Percentiles rank a stretch among this genome's conserved stretches.
phyloP scores from a whole-genome alignment of 2,888 invertebrate genomes.

The Cataglyphis rosenhaueri region DNA sequence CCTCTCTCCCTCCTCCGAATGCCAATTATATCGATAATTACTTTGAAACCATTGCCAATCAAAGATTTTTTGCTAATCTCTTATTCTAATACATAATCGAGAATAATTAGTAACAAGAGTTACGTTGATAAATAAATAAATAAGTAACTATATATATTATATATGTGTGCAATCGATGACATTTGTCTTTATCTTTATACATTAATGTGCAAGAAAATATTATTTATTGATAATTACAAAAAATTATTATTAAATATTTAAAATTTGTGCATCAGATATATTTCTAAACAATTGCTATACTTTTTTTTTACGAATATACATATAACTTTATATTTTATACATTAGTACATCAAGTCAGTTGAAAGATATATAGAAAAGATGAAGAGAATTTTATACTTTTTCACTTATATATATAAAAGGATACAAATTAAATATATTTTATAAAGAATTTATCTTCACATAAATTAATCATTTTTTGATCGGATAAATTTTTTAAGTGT shows the following conservation, averaged over 20 bases:
- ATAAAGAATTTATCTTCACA: slow-evolving; percentile 9
- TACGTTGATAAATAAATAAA: slow-evolving; percentile 7
- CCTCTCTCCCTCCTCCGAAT: slow-evolving; percentile 84
- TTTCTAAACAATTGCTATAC: neutral
- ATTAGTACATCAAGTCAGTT: neutral
- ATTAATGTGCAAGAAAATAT: neutral
- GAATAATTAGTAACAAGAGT: neutral
- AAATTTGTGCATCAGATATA: neutral
- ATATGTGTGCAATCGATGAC: neutral
- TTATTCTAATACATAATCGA: neutral
- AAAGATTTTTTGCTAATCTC: slow-evolving; percentile 67
- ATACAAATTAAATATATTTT: neutral
- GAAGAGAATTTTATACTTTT: neutral
- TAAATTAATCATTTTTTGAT: neutral
- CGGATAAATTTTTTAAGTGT: slow-evolving; percentile 39
- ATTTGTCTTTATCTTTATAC: neutral
- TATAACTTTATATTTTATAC: neutral
- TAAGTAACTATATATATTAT: neutral
- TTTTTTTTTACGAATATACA: neutral
- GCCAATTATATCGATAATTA: slow-evolving; percentile 82
- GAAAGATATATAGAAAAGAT: neutral
- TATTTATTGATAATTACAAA: neutral
- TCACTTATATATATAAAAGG: neutral
- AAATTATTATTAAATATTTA: neutral
- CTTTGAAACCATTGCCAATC: slow-evolving; percentile 79